Percentiles rank a stretch among this genome's conserved stretches.
These are phyloP conservation scores for Deilephila porcellus DNA, from an alignment of 2,888 invertebrate genomes.

Conservation along the genomic window DNA sequence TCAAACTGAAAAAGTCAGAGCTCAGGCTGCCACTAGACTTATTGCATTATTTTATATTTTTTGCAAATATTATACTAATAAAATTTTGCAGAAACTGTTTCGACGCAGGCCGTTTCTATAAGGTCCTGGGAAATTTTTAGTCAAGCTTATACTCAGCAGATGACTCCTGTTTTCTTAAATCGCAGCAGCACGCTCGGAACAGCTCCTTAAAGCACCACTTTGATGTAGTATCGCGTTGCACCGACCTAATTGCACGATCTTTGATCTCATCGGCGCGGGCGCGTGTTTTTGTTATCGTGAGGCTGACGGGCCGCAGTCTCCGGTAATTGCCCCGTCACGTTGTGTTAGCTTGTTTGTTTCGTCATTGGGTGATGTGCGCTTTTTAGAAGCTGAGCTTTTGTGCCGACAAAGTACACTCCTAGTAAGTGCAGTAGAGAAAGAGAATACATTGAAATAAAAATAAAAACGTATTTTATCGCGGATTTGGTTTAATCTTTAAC, in stretches of 20 bases:
- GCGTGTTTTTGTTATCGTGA: constrained; percentile 55
- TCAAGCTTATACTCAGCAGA: no score
- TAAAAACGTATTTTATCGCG: no score
- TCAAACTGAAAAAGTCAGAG: no score
- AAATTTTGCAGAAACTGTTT: no score
- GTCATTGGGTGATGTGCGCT: constrained; percentile 11
- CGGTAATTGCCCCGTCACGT: constrained; percentile 33
- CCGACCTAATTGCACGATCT: constrained; percentile 73
- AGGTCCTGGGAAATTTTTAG: neutral
- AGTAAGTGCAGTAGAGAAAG: neutral
- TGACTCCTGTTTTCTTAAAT: neutral
- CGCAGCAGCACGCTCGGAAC: neutral
- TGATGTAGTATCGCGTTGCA: constrained; percentile 59
- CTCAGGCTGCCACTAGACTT: no score
- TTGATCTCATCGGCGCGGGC: constrained; percentile 68
- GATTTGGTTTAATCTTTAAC: no score
- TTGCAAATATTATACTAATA: no score
- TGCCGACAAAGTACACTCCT: neutral
- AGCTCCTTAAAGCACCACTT: constrained; percentile 36
- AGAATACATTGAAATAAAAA: no score
- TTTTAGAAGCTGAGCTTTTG: neutral
- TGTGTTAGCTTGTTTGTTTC: constrained; percentile 29
- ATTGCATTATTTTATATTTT: no score
- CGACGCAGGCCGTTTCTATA: neutral
- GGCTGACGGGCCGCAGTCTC: constrained; percentile 37